A percentile compares a stretch with the other conserved stretches of the same genome.
These are phyloP conservation scores for Acanthisitta chloris DNA, from an alignment of 2,113 vertebrate genomes.

Conservation along the genomic window DNA sequence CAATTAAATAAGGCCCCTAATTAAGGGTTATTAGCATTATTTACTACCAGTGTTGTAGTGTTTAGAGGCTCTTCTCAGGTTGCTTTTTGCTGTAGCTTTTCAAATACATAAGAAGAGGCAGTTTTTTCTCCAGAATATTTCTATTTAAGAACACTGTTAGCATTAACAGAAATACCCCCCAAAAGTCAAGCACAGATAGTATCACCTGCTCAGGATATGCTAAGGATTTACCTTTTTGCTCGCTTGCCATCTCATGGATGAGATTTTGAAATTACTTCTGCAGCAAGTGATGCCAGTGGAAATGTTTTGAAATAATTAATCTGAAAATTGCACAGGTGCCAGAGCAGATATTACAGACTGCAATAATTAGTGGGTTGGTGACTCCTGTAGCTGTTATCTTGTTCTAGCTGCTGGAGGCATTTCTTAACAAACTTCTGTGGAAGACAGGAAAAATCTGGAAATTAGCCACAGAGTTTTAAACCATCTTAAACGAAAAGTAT, in stretches of 20 bases:
- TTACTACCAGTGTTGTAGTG: background rate
- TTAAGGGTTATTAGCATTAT: slow-evolving; percentile 29
- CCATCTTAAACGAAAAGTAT: background rate
- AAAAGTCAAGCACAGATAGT: background rate
- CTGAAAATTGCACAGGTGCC: background rate
- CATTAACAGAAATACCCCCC: background rate
- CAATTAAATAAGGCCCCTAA: background rate
- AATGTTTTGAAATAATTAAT: background rate
- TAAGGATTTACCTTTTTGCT: background rate
- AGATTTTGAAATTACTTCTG: background rate
- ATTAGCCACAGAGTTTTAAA: background rate
- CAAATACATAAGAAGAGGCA: background rate
- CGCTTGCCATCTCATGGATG: background rate
- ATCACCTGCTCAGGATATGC: background rate
- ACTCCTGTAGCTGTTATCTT: background rate
- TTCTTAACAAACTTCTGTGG: background rate
- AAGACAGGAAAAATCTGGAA: background rate
- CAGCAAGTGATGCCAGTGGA: background rate
- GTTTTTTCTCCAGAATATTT: background rate
- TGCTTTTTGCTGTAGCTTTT: background rate
- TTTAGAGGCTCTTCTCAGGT: background rate
- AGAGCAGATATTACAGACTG: background rate
- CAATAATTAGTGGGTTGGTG: background rate
- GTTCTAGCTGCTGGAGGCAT: background rate
- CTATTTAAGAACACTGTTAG: background rate